Base-by-base conservation (phyloP, 1,140 invertebrate species). In the Monomorium pharaonis region DNA sequence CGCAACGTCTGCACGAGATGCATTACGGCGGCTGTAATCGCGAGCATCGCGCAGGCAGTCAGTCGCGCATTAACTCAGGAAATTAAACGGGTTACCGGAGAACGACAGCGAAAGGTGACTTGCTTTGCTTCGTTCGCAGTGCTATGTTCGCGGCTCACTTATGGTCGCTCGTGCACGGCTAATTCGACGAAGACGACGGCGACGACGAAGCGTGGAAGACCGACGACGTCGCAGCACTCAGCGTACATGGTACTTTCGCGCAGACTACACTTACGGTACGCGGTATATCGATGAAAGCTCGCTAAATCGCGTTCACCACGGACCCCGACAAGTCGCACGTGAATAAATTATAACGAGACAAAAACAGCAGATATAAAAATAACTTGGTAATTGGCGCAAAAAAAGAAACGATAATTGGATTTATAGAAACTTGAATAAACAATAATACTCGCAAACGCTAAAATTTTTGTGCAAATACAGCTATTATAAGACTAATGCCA, bases 41-140 rank as follows among this genome's bases (percentile, higher is more conserved):
- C 85, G 86, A 89, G 85, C 56, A 33, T 65, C 62, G 70, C 27
- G 70, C 47, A 87, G 63, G 83, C 84, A 81, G 69, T 88, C 86
- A 65, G 86, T 80, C 81, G 85, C 83, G 69, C 84, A 87, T 91
- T 91, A 91, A 90, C 84, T 81, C 84, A 89, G 90, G 88, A 91
- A 91, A 91, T 91, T 91, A 91, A 91, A 91, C 86, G 77, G 44
- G 14, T 87, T 87, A 67, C 54, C 70, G 81, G 44, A 76, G 56
- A 85, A 89, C 51, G 49, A 42, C 69, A 78, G 75, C 75, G 56
- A 44, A 81, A 81, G 75, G 77, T 58, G 42, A 10, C 18, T 49
- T 21, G 58, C 24, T 51, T 54, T 49, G 51, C 60, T 62, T 54
- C 60, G 62, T 42, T 67, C 37, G 12, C 63, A 47, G 56, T 33